phyloP scores from a whole-genome alignment of 2,888 invertebrate genomes.

The Habrosyne pyritoides region DNA sequence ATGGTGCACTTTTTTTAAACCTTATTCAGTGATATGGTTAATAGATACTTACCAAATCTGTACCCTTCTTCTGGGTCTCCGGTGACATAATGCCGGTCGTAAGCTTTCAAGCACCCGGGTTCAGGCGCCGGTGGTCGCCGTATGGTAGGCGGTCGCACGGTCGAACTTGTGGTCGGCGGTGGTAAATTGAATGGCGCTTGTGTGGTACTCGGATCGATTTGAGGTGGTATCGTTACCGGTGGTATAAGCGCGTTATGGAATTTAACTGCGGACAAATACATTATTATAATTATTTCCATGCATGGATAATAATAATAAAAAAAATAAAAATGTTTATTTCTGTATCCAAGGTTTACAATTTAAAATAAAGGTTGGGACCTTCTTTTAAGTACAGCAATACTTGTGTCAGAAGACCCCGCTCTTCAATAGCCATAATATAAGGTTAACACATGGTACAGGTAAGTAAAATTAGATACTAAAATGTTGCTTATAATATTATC shows the following conservation, averaged over 20 bases:
- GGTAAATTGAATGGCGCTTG: constrained; percentile 12
- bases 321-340: too few species aligned
- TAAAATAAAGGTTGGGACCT: too few species aligned
- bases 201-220: constrained; percentile 18
- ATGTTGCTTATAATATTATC: too few species aligned
- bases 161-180: constrained; percentile 8
- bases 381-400: too few species aligned
- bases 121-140: constrained; percentile 66
- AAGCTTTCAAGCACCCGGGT: constrained; percentile 78
- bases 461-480: too few species aligned
- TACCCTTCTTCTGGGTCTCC: constrained; percentile 82
- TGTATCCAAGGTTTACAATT: too few species aligned
- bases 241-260: not conserved
- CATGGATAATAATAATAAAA: too few species aligned
- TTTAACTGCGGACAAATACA: not conserved
- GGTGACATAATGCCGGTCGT: constrained; percentile 74
- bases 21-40: not conserved
- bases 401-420: too few species aligned
- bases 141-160: constrained; percentile 26
- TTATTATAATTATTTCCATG: too few species aligned
- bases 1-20: too few species aligned
- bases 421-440: too few species aligned
- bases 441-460: too few species aligned
- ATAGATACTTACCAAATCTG: constrained; percentile 82
- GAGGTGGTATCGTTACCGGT: not conserved